Conservation (phyloP, 2,797 vertebrate species). For the Cyprinella venusta region DNA sequence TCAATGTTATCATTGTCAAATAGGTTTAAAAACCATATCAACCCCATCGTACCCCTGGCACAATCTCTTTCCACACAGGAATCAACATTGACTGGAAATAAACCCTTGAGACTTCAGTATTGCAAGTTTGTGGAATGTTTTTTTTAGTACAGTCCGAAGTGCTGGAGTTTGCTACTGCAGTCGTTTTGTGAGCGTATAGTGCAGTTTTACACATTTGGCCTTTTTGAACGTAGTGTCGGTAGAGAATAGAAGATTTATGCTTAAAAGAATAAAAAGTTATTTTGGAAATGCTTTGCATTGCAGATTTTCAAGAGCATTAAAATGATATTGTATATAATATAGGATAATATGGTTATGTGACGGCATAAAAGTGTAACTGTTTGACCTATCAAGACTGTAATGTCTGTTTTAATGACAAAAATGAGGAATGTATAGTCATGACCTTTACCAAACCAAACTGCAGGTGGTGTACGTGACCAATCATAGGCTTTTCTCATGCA, state of each 20-base stretch:
- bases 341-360: neutral
- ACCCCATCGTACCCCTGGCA: neutral
- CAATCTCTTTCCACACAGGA: neutral
- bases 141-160: neutral
- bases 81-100: constrained; percentile 52
- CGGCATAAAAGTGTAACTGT: neutral
- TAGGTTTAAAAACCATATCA: neutral
- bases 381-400: neutral
- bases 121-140: constrained; percentile 10
- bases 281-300: neutral
- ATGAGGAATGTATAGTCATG: neutral
- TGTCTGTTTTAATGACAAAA: constrained; percentile 1
- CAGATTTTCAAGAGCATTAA: no score
- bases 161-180: neutral
- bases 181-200: neutral
- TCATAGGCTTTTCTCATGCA: neutral
- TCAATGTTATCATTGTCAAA: constrained; percentile 16
- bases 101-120: constrained; percentile 44
- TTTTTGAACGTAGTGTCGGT: neutral
- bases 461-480: neutral
- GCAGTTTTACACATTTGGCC: neutral
- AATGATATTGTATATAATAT: no score
- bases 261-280: neutral
- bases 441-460: neutral
- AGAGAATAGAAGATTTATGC: neutral